Conservation (phyloP, 1,140 invertebrate genomes). For the Halesus radiatus region DNA sequence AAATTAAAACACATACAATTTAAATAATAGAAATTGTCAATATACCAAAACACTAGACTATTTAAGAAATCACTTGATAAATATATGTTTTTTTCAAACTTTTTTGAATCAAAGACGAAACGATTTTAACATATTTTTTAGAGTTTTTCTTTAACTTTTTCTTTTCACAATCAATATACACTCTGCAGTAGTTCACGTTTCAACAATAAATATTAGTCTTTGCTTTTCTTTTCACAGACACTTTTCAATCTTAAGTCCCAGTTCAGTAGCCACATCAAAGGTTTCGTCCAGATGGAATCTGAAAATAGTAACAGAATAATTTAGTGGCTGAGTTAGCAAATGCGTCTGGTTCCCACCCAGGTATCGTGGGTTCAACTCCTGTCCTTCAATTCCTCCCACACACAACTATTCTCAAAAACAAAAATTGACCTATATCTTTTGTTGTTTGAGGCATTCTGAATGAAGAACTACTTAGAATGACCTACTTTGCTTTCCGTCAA, state of each 20-base stretch:
- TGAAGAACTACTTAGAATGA: too few relatives aligned
- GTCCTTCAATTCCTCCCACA: too few relatives aligned
- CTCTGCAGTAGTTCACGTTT: conserved; percentile 1
- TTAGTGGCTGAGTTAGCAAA: too few relatives aligned
- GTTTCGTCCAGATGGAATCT: conserved; percentile 3
- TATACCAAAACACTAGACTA: conserved; percentile 42
- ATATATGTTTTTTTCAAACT: conserved; percentile 45
- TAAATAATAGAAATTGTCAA: conserved; percentile 14
- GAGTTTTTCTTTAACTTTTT: conserved; percentile 27
- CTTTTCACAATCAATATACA: conserved; percentile 31
- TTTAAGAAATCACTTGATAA: conserved; percentile 26
- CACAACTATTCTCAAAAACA: too few relatives aligned
- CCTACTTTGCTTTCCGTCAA: too few relatives aligned
- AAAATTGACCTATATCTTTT: too few relatives aligned
- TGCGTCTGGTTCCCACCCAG: too few relatives aligned
- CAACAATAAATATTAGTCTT: conserved; percentile 18
- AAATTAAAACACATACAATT: conserved; percentile 21
- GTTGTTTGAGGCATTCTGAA: too few relatives aligned
- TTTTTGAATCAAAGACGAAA: conserved; percentile 50
- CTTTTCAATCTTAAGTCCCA: background rate
- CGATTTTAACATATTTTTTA: conserved; percentile 34
- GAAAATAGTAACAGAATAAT: background rate
- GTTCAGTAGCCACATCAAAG: background rate
- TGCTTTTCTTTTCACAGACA: background rate
- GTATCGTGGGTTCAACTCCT: too few relatives aligned